phyloP scores from a whole-genome alignment of 37 sponge, comb jelly and placozoan species.

The Agelas oroides region DNA sequence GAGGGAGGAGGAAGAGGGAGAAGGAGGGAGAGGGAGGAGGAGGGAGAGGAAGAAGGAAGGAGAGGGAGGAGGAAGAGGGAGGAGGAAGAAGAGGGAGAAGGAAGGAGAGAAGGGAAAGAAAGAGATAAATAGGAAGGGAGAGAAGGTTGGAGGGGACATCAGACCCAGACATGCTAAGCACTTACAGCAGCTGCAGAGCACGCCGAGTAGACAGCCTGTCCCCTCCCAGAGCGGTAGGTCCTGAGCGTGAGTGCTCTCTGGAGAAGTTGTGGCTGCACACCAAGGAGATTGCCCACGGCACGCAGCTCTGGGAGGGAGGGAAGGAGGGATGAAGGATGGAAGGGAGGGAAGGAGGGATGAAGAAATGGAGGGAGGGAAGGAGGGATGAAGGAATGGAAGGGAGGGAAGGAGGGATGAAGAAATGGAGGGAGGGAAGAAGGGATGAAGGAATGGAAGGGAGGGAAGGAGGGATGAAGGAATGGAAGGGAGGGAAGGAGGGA shows the following conservation, averaged over 20 bases:
- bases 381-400: conserved; percentile 2
- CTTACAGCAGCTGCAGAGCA: conserved; percentile 88
- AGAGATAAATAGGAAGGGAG: too few species aligned
- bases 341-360: not conserved
- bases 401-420: too few species aligned
- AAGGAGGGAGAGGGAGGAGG: not conserved
- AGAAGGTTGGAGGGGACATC: too few species aligned
- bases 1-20: conserved; percentile 27
- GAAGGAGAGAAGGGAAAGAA: too few species aligned
- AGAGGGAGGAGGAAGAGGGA: conserved; percentile 11
- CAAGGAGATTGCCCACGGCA: conserved; percentile 62
- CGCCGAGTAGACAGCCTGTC: conserved; percentile 55
- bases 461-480: too few species aligned
- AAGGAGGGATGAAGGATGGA: too few species aligned
- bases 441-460: not conserved
- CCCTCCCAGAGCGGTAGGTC: conserved; percentile 68
- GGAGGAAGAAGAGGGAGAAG: not conserved
- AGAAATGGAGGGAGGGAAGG: not conserved
- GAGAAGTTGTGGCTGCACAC: conserved; percentile 48
- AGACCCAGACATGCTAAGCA: too few species aligned
- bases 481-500: conserved; percentile 2
- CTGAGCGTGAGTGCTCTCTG: conserved; percentile 75
- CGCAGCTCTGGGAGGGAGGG: conserved; percentile 44
- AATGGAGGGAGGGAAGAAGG: not conserved
- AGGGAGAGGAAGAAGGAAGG: conserved; percentile 6